A percentile compares a stretch with the other conserved stretches of the same genome.
Conservation (phyloP, 2,888 invertebrate species). For the Cheilosia soror region DNA sequence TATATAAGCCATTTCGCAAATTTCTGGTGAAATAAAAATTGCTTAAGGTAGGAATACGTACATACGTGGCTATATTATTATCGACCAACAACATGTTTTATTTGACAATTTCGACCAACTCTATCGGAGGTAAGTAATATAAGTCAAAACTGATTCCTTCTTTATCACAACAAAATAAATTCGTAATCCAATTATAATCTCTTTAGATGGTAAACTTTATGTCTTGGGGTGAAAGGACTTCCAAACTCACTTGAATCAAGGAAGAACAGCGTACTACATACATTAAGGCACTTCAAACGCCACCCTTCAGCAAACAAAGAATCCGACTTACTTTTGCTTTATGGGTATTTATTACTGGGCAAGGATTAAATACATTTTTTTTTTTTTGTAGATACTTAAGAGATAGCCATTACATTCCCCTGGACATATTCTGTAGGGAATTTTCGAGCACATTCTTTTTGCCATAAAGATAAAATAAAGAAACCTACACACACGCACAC, state of each 20-base stretch:
- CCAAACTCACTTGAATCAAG: not conserved
- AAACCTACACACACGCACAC: slow-evolving; percentile 33
- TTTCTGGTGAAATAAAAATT: no score
- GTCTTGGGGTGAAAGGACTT: not conserved
- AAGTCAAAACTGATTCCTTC: slow-evolving; percentile 3
- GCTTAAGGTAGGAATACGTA: no score
- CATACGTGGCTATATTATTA: no score
- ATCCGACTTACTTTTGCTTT: slow-evolving; percentile 54
- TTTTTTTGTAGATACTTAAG: slow-evolving; percentile 59
- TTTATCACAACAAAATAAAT: slow-evolving; percentile 34
- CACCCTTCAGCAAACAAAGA: slow-evolving; percentile 19
- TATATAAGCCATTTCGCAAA: no score
- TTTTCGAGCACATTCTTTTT: slow-evolving; percentile 64
- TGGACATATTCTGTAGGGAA: slow-evolving; percentile 68
- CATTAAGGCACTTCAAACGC: slow-evolving; percentile 14
- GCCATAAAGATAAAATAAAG: slow-evolving; percentile 70
- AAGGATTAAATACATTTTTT: slow-evolving; percentile 63
- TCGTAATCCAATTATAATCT: slow-evolving; percentile 46
- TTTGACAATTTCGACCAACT: not conserved
- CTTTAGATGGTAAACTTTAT: slow-evolving; percentile 10
- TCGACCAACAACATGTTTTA: no score
- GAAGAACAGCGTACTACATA: not conserved
- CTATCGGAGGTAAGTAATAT: not conserved
- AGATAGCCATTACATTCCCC: slow-evolving; percentile 60
- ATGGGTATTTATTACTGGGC: slow-evolving; percentile 63